phyloP scores from a whole-genome alignment of 2,888 invertebrate genomes.

The Drosophila fungiperda region DNA sequence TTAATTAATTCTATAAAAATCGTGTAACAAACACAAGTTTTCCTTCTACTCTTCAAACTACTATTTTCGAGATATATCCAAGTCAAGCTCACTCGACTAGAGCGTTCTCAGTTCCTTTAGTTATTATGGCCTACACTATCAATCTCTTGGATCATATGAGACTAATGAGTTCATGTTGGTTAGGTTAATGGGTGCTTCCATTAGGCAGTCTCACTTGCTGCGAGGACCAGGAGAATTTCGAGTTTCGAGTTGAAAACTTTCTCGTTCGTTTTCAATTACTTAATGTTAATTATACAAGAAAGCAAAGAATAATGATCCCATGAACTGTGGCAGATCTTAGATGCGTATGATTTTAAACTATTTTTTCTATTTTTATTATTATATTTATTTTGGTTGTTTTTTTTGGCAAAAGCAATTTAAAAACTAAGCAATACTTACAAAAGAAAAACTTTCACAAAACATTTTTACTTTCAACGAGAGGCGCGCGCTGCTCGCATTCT shows the following conservation, averaged over 20 bases:
- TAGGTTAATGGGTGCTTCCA: not conserved
- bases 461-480: conserved; percentile 75
- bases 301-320: conserved; percentile 47
- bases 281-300: conserved; percentile 50
- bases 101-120: not conserved
- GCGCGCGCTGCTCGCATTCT: conserved; percentile 70
- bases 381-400: conserved; percentile 7
- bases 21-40: not conserved
- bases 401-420: conserved; percentile 63
- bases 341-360: conserved; percentile 38
- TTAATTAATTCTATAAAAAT: rapidly evolving
- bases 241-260: not conserved
- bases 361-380: conserved; percentile 1
- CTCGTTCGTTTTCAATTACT: conserved; percentile 38
- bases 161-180: not conserved
- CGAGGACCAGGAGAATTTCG: not conserved
- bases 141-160: not conserved
- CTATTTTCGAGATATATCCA: not conserved
- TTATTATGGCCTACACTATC: not conserved
- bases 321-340: conserved; percentile 32
- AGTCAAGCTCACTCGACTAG: not conserved
- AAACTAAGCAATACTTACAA: conserved; percentile 34
- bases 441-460: conserved; percentile 69
- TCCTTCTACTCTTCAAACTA: not conserved
- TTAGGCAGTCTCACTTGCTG: not conserved